Conservation (phyloP, 2,113 vertebrate species). For the Gracilinanus agilis region DNA sequence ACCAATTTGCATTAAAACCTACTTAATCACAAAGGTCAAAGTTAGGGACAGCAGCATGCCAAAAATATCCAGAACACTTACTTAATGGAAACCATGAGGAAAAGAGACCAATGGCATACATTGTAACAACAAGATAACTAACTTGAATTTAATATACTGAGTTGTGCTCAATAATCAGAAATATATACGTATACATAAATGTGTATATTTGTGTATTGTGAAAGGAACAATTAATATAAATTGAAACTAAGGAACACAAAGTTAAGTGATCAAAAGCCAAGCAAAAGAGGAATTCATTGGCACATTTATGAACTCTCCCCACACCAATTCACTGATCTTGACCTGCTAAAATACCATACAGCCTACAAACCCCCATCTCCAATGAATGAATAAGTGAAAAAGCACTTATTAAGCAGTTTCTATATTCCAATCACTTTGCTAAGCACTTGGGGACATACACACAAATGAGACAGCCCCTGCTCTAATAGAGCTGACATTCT, state of each 20-base stretch:
- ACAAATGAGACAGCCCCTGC: neutral
- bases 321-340: neutral
- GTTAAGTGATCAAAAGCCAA: neutral
- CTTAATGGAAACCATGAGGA: neutral
- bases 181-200: neutral
- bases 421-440: neutral
- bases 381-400: neutral
- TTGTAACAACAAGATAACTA: neutral
- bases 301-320: neutral
- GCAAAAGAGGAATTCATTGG: neutral
- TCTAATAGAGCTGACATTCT: neutral
- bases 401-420: neutral
- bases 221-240: neutral
- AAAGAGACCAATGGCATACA: neutral
- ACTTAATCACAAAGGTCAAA: neutral
- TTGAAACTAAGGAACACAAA: neutral
- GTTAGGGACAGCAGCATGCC: neutral
- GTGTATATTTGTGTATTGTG: neutral
- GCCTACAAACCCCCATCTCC: neutral
- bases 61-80: neutral
- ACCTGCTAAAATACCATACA: neutral
- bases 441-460: neutral
- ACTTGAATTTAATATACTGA: neutral
- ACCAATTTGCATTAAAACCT: too few relatives aligned
- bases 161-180: neutral